Percentiles rank a stretch among this genome's conserved stretches.
Evolutionary conservation across 2,797 vertebrate genomes (phyloP).

Genomic region (Eulemur mongoz): DNA sequence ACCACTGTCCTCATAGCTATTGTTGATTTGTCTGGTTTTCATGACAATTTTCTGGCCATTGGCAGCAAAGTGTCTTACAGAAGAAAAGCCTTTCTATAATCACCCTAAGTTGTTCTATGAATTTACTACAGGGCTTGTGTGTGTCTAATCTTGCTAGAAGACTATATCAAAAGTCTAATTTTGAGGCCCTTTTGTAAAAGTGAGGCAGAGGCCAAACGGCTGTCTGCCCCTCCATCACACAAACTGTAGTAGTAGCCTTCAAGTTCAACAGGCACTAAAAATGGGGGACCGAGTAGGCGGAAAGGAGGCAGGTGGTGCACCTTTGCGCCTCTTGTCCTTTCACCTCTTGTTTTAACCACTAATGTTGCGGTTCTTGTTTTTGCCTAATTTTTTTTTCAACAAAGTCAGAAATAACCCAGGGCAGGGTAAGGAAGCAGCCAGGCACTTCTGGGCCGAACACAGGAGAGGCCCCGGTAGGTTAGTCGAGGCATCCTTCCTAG

Average conservation of each 20-base stretch:
- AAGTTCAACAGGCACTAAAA: background rate
- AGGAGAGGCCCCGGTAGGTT: background rate
- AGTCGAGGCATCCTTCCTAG: background rate
- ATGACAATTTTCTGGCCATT: background rate
- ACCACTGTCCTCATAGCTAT: background rate
- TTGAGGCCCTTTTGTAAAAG: background rate
- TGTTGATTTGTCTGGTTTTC: background rate
- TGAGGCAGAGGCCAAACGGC: background rate
- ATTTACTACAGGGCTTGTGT: background rate
- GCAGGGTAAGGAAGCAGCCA: background rate
- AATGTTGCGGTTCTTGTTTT: background rate
- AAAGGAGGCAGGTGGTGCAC: background rate
- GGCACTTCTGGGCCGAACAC: background rate
- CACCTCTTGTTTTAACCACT: background rate
- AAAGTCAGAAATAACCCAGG: background rate
- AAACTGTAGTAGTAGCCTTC: background rate
- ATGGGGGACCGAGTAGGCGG: accelerated
- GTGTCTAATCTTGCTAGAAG: background rate
- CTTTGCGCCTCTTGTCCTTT: background rate
- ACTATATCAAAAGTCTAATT: background rate
- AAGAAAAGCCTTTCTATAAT: background rate
- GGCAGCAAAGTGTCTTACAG: background rate
- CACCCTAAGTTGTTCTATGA: background rate
- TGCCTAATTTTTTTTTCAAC: slow-evolving; percentile 53
- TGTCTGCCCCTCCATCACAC: background rate